Evolutionary conservation across 2,797 vertebrate genomes (phyloP).

Genomic region (Carcharodon carcharias): DNA sequence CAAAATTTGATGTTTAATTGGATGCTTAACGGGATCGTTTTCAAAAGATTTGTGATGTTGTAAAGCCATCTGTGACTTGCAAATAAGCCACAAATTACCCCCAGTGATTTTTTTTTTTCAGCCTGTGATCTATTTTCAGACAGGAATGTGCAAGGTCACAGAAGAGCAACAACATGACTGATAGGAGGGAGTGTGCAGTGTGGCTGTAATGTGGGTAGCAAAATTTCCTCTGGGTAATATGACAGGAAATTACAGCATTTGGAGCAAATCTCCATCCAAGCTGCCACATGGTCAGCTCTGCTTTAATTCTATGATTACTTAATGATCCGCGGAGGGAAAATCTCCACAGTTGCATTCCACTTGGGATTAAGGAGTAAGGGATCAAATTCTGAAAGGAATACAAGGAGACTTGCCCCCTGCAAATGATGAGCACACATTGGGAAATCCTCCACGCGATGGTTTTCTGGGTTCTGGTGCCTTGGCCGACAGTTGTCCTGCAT

Average conservation of each 20-base stretch:
- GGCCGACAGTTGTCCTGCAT: no score
- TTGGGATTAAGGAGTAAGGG: not conserved
- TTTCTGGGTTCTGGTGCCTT: not conserved
- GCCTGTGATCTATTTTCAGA: not conserved
- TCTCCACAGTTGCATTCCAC: not conserved
- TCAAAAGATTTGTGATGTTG: constrained; percentile 6
- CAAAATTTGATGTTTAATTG: not conserved
- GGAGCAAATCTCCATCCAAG: not conserved
- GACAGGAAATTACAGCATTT: not conserved
- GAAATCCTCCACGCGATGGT: not conserved
- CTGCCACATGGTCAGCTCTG: not conserved
- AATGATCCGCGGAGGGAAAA: no score
- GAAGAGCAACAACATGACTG: no score
- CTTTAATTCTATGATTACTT: not conserved
- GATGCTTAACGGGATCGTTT: constrained; percentile 7
- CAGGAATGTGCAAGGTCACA: not conserved
- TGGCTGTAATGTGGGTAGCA: not conserved
- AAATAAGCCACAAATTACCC: not conserved
- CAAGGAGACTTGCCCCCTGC: not conserved
- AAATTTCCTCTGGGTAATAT: not conserved
- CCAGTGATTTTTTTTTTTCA: not conserved
- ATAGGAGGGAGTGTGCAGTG: rapidly evolving
- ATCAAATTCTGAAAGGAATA: not conserved
- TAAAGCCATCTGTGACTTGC: constrained; percentile 21
- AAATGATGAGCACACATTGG: not conserved